phyloP scores from a whole-genome alignment of 1,140 invertebrate species.

The Cephus cinctus region DNA sequence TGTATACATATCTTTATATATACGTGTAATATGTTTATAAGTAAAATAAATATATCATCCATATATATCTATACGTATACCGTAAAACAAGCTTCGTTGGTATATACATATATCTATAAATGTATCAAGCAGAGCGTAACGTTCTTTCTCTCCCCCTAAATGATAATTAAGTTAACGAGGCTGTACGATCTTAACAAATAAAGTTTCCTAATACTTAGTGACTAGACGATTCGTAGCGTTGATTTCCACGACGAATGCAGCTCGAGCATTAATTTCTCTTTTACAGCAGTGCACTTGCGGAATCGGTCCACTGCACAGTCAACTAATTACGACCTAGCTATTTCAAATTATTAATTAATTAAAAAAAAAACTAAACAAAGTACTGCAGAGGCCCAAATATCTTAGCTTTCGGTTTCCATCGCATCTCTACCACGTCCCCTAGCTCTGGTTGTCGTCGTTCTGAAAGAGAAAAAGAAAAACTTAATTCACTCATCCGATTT shows the following conservation, averaged over 20 bases:
- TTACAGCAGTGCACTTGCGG: background rate
- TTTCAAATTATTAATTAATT: background rate
- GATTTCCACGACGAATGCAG: constrained; percentile 11
- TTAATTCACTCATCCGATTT: background rate
- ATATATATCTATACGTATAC: constrained; percentile 5
- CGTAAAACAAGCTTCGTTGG: too few relatives aligned
- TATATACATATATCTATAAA: too few relatives aligned
- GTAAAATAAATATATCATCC: constrained; percentile 15
- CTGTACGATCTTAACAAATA: constrained; percentile 29
- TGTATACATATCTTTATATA: too few relatives aligned
- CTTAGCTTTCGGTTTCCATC: background rate
- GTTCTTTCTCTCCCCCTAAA: constrained; percentile 24
- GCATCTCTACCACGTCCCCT: background rate
- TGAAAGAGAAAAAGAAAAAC: background rate
- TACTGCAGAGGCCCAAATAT: background rate
- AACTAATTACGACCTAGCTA: too few relatives aligned
- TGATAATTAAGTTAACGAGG: constrained; percentile 39
- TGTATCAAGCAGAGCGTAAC: constrained; percentile 27
- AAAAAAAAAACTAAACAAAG: background rate
- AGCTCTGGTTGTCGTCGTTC: background rate
- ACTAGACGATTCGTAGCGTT: constrained; percentile 42
- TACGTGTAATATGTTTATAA: too few relatives aligned
- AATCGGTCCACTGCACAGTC: too few relatives aligned
- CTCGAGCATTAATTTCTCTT: background rate
- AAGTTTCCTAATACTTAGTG: constrained; percentile 40